These are phyloP conservation scores for Mormyrus iriodes DNA, from an alignment of 2,113 vertebrate genomes.

Conservation along the genomic window DNA sequence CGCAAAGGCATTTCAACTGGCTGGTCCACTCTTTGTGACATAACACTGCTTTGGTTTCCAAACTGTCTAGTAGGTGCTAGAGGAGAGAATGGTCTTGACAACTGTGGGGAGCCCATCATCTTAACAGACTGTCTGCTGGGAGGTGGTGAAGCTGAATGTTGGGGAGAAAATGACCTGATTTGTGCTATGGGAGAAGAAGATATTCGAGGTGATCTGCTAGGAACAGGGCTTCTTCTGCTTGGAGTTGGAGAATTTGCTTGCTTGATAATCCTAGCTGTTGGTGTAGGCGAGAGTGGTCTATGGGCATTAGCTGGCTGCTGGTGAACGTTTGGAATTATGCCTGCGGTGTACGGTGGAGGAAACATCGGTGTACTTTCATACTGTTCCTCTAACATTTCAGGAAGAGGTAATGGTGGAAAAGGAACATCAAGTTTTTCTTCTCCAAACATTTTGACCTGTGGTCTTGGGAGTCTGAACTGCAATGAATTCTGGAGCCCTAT, in stretches of 20 bases:
- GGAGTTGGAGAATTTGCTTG: conserved; percentile 45
- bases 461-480: conserved; percentile 83
- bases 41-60: conserved; percentile 12
- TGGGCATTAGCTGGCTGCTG: conserved; percentile 7
- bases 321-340: conserved; percentile 15
- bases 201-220: conserved; percentile 57
- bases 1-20: not conserved
- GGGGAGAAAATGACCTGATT: conserved; percentile 24
- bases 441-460: conserved; percentile 89
- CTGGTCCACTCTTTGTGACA: not conserved
- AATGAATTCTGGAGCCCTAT: conserved; percentile 60
- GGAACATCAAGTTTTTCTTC: conserved; percentile 78
- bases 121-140: conserved; percentile 31
- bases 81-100: conserved; percentile 23
- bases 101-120: conserved; percentile 24
- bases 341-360: conserved; percentile 26
- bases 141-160: conserved; percentile 28
- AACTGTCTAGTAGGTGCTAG: conserved; percentile 28
- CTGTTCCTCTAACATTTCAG: conserved; percentile 64
- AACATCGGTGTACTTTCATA: conserved; percentile 53
- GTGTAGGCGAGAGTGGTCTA: conserved; percentile 50
- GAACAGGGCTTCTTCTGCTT: conserved; percentile 49
- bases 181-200: conserved; percentile 47
- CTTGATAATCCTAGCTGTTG: conserved; percentile 62
- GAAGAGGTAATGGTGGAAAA: conserved; percentile 65